These are phyloP conservation scores for Punctoribates punctum DNA, from an alignment of 2,888 invertebrate genomes.

Conservation along the genomic window DNA sequence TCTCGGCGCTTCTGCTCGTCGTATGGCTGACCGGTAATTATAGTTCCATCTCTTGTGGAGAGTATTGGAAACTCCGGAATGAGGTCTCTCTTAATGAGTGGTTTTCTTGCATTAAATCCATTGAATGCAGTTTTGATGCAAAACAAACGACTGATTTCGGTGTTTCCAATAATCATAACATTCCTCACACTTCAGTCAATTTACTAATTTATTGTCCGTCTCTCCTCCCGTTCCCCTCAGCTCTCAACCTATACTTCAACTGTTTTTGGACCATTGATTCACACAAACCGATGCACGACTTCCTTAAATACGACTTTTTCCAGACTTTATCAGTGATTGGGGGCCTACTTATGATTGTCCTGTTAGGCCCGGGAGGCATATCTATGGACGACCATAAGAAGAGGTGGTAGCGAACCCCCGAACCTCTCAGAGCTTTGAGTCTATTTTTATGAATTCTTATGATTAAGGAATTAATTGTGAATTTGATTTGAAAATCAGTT, in stretches of 20 bases:
- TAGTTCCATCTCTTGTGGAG: neutral
- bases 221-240: constrained; percentile 48
- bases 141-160: no score
- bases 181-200: constrained; percentile 18
- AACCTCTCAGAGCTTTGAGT: constrained; percentile 47
- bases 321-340: constrained; percentile 98
- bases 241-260: constrained; percentile 94
- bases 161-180: no score
- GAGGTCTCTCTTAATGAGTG: no score
- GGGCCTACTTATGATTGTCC: constrained; percentile 95
- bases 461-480: no score
- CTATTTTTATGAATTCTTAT: no score
- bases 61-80: no score
- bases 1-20: constrained; percentile 90
- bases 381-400: constrained; percentile 99
- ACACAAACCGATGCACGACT: constrained; percentile 94
- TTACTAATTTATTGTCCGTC: neutral
- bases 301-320: constrained; percentile 98
- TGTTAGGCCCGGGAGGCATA: constrained; percentile 95
- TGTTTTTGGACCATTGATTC: constrained; percentile 96
- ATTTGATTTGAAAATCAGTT: no score
- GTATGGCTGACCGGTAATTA: constrained; percentile 64
- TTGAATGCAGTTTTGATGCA: constrained; percentile 56
- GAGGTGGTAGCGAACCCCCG: no score
- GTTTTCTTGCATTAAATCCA: no score